Evolutionary conservation across 1,140 invertebrate species (phyloP).

Genomic region (Drosophila nannoptera): DNA sequence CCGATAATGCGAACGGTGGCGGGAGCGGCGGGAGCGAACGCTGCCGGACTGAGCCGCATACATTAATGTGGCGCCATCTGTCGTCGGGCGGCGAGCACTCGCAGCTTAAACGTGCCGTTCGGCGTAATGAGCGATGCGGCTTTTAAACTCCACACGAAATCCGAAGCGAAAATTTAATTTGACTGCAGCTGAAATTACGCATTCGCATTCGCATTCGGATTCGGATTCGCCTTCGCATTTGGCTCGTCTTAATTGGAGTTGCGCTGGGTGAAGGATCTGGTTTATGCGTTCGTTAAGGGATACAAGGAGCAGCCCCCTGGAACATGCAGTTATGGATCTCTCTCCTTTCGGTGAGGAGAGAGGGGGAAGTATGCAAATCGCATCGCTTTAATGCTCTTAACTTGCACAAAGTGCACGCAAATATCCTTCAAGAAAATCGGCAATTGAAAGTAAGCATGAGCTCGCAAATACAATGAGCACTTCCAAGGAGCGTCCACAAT

Average conservation of each 20-base stretch:
- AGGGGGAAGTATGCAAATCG: too few relatives aligned
- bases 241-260: not conserved
- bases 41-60: conserved; percentile 9
- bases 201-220: not conserved
- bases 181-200: not conserved
- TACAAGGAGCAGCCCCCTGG: too few relatives aligned
- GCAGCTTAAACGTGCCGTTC: conserved; percentile 18
- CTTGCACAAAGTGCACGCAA: conserved; percentile 3
- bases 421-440: not conserved
- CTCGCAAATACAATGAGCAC: conserved; percentile 11
- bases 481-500: conserved; percentile 8
- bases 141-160: conserved; percentile 21
- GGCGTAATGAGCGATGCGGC: conserved; percentile 50
- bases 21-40: too few relatives aligned
- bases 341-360: too few relatives aligned
- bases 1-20: conserved; percentile 43
- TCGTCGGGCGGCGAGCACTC: conserved; percentile 34
- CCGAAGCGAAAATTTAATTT: conserved; percentile 18
- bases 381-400: not conserved
- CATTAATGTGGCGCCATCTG: conserved; percentile 65
- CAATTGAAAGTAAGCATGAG: not conserved
- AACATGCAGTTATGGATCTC: too few relatives aligned
- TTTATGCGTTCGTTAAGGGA: too few relatives aligned
- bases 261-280: not conserved
- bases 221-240: not conserved